phyloP scores from a whole-genome alignment of 1,140 invertebrate genomes.

The Intoshia linei region DNA sequence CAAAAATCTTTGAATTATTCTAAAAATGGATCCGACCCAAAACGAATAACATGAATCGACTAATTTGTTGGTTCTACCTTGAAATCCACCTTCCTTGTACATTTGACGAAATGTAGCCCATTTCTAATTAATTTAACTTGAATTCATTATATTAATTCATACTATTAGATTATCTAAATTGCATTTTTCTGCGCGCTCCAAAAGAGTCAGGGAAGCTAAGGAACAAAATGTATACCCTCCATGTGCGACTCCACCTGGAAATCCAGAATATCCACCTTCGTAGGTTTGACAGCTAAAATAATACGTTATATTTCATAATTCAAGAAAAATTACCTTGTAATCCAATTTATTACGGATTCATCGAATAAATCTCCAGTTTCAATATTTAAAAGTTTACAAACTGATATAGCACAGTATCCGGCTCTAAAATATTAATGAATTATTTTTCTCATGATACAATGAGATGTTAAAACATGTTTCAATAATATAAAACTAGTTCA shows the following conservation, averaged over 20 bases:
- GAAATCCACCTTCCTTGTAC: constrained; percentile 57
- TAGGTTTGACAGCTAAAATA: constrained; percentile 54
- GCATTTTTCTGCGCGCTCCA: constrained; percentile 27
- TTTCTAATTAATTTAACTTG: constrained; percentile 23
- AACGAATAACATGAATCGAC: constrained; percentile 95
- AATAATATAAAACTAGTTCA: too few species aligned
- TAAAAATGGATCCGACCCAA: constrained; percentile 67
- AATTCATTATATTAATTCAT: constrained; percentile 1
- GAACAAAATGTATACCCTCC: constrained; percentile 91
- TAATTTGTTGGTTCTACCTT: constrained; percentile 60
- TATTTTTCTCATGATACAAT: too few species aligned
- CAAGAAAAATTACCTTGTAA: constrained; percentile 28
- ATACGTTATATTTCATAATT: constrained; percentile 5
- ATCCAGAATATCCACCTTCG: constrained; percentile 79
- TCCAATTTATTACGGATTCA: constrained; percentile 55
- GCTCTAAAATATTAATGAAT: constrained; percentile 29
- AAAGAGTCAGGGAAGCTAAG: constrained; percentile 45
- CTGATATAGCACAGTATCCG: constrained; percentile 61
- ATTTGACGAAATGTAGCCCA: constrained; percentile 62
- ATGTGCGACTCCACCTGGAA: constrained; percentile 74
- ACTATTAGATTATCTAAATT: background rate
- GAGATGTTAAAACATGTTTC: too few species aligned
- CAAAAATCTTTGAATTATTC: background rate
- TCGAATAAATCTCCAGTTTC: constrained; percentile 41
- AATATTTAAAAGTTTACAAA: constrained; percentile 53